Evolutionary conservation across 2,797 vertebrate species (phyloP).

Genomic region (Pseudochirops corinnae): DNA sequence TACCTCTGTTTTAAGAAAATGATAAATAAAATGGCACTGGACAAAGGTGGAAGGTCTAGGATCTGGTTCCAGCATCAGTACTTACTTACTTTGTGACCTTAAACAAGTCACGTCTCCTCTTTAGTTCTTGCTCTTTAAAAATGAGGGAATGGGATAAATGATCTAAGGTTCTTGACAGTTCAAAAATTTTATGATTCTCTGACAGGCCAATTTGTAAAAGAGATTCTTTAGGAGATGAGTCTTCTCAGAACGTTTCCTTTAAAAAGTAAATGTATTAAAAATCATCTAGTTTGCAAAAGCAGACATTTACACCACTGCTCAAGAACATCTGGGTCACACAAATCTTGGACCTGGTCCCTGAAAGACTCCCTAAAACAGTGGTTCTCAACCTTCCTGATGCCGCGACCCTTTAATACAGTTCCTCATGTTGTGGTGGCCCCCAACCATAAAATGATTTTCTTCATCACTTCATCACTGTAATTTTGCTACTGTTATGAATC

Average conservation of each 20-base stretch:
- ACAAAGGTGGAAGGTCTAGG: background rate
- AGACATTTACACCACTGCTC: background rate
- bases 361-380: background rate
- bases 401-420: too few relatives aligned
- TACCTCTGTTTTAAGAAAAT: background rate
- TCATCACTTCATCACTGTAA: too few relatives aligned
- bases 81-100: background rate
- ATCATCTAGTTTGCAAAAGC: background rate
- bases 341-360: background rate
- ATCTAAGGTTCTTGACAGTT: background rate
- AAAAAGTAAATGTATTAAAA: background rate
- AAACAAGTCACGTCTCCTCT: background rate
- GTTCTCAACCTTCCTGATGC: too few relatives aligned
- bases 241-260: background rate
- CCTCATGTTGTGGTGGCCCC: too few relatives aligned
- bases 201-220: background rate
- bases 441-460: too few relatives aligned
- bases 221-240: background rate
- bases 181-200: background rate
- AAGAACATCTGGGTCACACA: background rate
- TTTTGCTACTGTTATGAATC: too few relatives aligned
- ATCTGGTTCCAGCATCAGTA: background rate
- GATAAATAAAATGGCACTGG: background rate
- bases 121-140: background rate
- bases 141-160: background rate